Percentiles rank a stretch among this genome's conserved stretches.
Evolutionary conservation across 2,888 invertebrate species (phyloP).

Genomic region (Sphaerophoria taeniata): DNA sequence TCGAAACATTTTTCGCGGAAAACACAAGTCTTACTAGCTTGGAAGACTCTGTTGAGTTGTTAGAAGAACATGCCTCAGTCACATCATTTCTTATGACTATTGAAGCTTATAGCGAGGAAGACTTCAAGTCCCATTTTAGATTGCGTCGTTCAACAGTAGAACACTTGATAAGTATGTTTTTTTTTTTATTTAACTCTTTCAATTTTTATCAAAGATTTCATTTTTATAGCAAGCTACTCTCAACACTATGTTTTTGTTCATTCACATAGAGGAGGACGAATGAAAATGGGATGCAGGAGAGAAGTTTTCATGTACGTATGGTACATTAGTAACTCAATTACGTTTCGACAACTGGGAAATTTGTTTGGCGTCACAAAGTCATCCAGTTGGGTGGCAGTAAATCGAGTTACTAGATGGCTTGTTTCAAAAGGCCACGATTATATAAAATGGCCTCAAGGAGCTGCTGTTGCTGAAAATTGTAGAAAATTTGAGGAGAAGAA

Average conservation of each 20-base stretch:
- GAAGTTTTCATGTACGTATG: slow-evolving; percentile 15
- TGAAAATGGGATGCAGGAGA: background rate
- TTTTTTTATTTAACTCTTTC: no score
- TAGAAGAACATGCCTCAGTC: no score
- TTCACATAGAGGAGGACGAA: background rate
- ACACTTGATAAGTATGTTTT: no score
- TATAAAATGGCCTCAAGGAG: background rate
- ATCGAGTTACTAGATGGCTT: background rate
- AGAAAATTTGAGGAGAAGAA: background rate
- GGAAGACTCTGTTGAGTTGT: no score
- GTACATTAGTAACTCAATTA: slow-evolving; percentile 2
- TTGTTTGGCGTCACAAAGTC: slow-evolving; percentile 8
- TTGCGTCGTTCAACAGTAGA: no score
- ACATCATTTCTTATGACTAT: no score
- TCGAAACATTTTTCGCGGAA: no score
- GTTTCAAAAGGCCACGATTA: background rate
- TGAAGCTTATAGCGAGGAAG: no score
- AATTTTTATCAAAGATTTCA: no score
- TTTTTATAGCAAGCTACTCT: background rate
- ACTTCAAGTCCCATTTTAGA: no score
- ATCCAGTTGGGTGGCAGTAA: background rate
- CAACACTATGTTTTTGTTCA: background rate
- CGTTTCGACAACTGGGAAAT: slow-evolving; percentile 14
- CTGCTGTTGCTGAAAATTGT: background rate
- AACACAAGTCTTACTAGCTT: no score